Conservation (phyloP, 23 tunicate species). For the Trididemnum nubilum region DNA sequence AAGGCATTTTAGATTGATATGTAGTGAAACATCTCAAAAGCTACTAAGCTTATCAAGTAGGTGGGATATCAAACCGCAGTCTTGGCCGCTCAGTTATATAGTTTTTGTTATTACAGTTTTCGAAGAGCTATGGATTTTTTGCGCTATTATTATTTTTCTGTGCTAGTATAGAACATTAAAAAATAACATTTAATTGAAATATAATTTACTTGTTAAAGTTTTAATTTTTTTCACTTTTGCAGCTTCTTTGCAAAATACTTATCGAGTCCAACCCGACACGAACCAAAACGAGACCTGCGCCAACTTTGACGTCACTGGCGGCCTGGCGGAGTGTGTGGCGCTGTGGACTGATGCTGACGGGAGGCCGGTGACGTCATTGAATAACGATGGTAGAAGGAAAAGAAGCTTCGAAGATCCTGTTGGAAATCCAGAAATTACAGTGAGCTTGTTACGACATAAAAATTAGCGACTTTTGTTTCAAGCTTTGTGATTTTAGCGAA, state of each 20-base stretch:
- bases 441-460: neutral
- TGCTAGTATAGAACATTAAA: too few relatives aligned
- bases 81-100: too few relatives aligned
- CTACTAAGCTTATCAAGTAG: too few relatives aligned
- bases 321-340: conserved; percentile 38
- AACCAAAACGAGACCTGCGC: conserved; percentile 34
- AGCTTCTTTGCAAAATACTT: neutral
- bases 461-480: neutral
- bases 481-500: neutral
- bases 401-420: conserved; percentile 5
- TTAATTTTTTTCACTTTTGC: neutral
- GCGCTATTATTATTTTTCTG: too few relatives aligned
- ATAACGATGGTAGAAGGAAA: neutral
- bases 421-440: neutral
- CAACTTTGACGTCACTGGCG: neutral
- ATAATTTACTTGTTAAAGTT: too few relatives aligned
- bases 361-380: neutral
- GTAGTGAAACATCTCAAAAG: too few relatives aligned
- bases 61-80: too few relatives aligned
- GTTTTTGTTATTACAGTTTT: too few relatives aligned
- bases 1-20: too few relatives aligned
- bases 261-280: neutral
- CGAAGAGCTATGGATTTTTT: too few relatives aligned
- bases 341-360: conserved; percentile 24
- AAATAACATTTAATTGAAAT: too few relatives aligned